Conservation (phyloP, 2,113 vertebrate genomes). For the Plotosus lineatus region DNA sequence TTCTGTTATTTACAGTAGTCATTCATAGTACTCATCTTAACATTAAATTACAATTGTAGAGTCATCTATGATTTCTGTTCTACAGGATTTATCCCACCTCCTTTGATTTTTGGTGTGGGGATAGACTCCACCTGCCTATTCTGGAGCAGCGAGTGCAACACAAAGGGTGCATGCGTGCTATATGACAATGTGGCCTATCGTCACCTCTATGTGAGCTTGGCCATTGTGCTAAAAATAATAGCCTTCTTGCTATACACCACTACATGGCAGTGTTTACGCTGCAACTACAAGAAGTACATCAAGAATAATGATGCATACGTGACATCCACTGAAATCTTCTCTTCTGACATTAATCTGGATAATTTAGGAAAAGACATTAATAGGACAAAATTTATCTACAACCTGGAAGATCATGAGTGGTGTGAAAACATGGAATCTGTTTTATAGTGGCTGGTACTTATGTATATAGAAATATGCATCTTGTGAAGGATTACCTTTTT, state of each 20-base stretch:
- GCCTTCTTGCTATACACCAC: constrained; percentile 94
- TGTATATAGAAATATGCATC: constrained; percentile 39
- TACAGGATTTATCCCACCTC: constrained; percentile 96
- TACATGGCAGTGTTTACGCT: constrained; percentile 92
- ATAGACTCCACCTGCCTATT: constrained; percentile 98
- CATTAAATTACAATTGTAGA: neutral
- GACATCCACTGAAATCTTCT: constrained; percentile 89
- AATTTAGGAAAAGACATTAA: constrained; percentile 83
- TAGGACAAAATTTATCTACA: constrained; percentile 99
- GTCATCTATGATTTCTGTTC: constrained; percentile 25
- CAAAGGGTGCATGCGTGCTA: constrained; percentile 86
- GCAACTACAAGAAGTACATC: constrained; percentile 96
- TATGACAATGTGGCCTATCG: constrained; percentile 92
- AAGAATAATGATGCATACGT: constrained; percentile 86
- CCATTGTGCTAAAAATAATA: constrained; percentile 89
- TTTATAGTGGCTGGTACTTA: constrained; percentile 78
- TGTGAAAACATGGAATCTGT: constrained; percentile 99
- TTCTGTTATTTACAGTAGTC: constrained; percentile 9
- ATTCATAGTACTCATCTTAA: neutral
- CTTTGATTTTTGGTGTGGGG: constrained; percentile 92
- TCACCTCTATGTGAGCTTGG: constrained; percentile 92
- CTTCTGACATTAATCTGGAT: constrained; percentile 88
- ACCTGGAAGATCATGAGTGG: constrained; percentile 93
- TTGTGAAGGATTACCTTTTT: constrained; percentile 50
- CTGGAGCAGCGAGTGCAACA: constrained; percentile 92